These are phyloP conservation scores for Lepidotrigona ventralis DNA, from an alignment of 1,140 invertebrate species.

Conservation along the genomic window DNA sequence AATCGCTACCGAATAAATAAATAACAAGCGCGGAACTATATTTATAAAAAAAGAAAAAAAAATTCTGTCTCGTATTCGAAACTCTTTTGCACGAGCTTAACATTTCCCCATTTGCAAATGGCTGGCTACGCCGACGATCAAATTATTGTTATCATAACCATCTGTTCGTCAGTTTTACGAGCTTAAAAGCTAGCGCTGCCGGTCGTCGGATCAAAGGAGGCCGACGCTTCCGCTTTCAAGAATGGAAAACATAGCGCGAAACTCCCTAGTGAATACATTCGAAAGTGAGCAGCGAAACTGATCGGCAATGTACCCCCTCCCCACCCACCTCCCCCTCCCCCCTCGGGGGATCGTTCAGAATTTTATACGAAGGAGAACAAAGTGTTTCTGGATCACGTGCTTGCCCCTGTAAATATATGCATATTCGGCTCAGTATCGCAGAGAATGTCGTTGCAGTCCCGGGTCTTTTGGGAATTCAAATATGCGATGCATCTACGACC, in stretches of 20 bases:
- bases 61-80: background rate
- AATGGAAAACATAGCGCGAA: conserved; percentile 46
- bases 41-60: background rate
- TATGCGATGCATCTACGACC: conserved; percentile 29
- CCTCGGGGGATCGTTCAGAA: conserved; percentile 45
- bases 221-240: conserved; percentile 42
- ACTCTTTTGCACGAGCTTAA: background rate
- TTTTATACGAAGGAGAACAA: conserved; percentile 45
- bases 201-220: conserved; percentile 57
- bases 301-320: conserved; percentile 30
- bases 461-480: conserved; percentile 27
- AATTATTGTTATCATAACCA: conserved; percentile 65
- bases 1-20: background rate
- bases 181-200: conserved; percentile 51
- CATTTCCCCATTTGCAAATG: conserved; percentile 3
- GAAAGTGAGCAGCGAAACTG: conserved; percentile 39
- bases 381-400: conserved; percentile 16
- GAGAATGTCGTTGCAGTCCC: conserved; percentile 7
- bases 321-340: too few species aligned
- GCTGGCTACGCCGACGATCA: conserved; percentile 29
- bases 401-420: background rate
- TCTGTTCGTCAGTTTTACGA: conserved; percentile 50
- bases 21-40: too few species aligned
- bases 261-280: conserved; percentile 53
- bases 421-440: background rate